phyloP scores from a whole-genome alignment of 1,140 invertebrate genomes.

The Aethina tumida region DNA sequence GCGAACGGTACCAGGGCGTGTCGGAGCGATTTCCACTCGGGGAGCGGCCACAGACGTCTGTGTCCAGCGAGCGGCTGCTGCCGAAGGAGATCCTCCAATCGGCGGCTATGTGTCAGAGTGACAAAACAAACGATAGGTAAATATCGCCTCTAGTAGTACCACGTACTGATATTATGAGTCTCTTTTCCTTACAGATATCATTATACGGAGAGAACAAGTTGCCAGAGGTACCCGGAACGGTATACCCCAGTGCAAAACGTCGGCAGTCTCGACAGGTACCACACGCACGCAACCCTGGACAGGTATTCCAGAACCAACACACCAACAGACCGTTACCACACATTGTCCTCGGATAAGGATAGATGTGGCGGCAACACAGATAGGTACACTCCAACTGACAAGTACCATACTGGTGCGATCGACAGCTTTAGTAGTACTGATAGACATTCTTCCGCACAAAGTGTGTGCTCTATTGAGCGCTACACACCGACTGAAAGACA shows the following conservation, averaged over 20 bases:
- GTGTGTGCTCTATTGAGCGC: slow-evolving; percentile 23
- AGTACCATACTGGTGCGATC: slow-evolving; percentile 14
- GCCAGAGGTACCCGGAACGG: slow-evolving; percentile 23
- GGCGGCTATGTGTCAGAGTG: slow-evolving; percentile 10
- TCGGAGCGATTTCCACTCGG: slow-evolving; percentile 34
- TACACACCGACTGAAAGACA: slow-evolving; percentile 25
- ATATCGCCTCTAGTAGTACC: background rate
- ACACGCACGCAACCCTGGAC: slow-evolving; percentile 18
- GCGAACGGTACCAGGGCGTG: slow-evolving; percentile 29
- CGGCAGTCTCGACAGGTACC: slow-evolving; percentile 25
- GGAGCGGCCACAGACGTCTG: slow-evolving; percentile 28
- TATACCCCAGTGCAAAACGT: slow-evolving; percentile 21
- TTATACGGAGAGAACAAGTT: slow-evolving; percentile 15
- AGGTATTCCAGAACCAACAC: slow-evolving; percentile 26
- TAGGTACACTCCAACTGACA: slow-evolving; percentile 15
- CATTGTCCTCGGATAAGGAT: slow-evolving; percentile 24
- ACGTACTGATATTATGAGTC: background rate
- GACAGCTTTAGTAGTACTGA: slow-evolving; percentile 21
- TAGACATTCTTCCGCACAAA: slow-evolving; percentile 21
- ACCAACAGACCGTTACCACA: slow-evolving; percentile 25
- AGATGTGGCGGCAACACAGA: slow-evolving; percentile 11
- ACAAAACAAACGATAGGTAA: slow-evolving; percentile 6
- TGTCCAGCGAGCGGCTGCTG: slow-evolving; percentile 25
- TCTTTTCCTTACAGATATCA: slow-evolving; percentile 17
- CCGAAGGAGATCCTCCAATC: slow-evolving; percentile 14